These are phyloP conservation scores for Paralichthys olivaceus DNA, from an alignment of 2,113 vertebrate species.

Conservation along the genomic window DNA sequence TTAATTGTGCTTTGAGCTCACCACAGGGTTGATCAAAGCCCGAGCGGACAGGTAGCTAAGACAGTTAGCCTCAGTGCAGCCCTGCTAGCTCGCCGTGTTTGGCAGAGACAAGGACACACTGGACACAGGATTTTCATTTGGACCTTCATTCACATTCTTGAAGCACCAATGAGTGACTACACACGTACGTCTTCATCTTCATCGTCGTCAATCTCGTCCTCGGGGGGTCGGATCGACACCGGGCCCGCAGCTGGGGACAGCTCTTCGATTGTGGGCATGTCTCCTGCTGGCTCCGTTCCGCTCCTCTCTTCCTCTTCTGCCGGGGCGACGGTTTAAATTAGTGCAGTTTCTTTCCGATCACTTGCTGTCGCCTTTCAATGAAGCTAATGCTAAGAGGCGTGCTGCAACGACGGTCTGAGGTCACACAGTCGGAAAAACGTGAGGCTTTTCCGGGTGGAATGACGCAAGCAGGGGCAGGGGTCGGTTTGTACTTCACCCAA, in stretches of 20 bases:
- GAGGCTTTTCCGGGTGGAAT: slow-evolving; percentile 64
- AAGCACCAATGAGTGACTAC: fast-evolving
- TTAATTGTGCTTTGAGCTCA: neutral
- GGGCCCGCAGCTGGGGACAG: slow-evolving; percentile 80
- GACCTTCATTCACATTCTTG: neutral
- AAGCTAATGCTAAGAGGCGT: slow-evolving; percentile 22
- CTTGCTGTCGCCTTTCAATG: neutral
- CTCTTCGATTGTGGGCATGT: slow-evolving; percentile 79
- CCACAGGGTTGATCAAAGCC: neutral
- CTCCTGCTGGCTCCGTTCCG: neutral
- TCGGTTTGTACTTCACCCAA: neutral
- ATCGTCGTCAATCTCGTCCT: slow-evolving; percentile 85
- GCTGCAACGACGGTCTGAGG: slow-evolving; percentile 69
- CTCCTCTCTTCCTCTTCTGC: neutral
- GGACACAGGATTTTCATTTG: neutral
- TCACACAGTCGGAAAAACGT: slow-evolving; percentile 72
- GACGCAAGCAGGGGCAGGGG: slow-evolving; percentile 49
- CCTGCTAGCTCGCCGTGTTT: neutral
- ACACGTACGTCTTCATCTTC: slow-evolving; percentile 83
- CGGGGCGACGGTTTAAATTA: neutral
- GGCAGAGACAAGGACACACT: neutral
- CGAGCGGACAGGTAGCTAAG: neutral
- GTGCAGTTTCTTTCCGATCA: neutral
- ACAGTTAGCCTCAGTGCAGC: slow-evolving; percentile 15
- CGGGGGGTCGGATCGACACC: slow-evolving; percentile 75